Evolutionary conservation across 1,140 invertebrate genomes (phyloP), one percentile per base, ranked within the genome.

Genomic region (Hylaeus volcanicus): DNA sequence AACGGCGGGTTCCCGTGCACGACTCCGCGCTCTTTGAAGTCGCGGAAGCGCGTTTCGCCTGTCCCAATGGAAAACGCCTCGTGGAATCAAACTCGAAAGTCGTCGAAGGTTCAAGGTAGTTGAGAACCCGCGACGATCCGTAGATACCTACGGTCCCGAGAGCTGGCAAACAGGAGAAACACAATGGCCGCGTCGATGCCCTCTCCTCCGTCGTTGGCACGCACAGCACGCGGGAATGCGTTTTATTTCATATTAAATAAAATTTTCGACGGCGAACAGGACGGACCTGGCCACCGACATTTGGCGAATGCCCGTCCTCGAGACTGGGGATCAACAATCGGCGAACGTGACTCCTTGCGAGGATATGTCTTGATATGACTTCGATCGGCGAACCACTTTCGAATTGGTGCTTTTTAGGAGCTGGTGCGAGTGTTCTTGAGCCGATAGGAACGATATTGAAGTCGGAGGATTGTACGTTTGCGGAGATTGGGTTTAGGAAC

Each of bases 201-300:
- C 68, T 87, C 76, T 66, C 69, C 70, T 72, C 81, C 81, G 80
- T 88, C 84, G 74, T 88, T 89, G 91, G 91, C 88, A 92, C 88
- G 90, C 84, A 92, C 88, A 89, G 89, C 89, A 92, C 91, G 89
- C 91, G 68, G 56, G 84, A 90, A 90, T 89, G 89, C 88, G 86
- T 91, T 90, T 88, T 88, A 73, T 91, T 91, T 91, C 85, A 92
- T 92, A 93, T 93, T 92, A 93, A 93, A 92, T 92, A 89, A 93
- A 92, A 92, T 92, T 93, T 92, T 92, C 88, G 88, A 63, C 75
- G 8, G 14, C 66, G 39, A 64, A 64, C 61, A 4, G 26, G 61
- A 43, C 5, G 55, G 55, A 63, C 60, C 68, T 65, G 77, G 80
- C 68, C 71, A 81, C 69, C 69, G 89, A 91, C 66, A 85, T 88